These are phyloP conservation scores for Amazona vittata DNA, from an alignment of 2,113 vertebrate species.

Conservation along the genomic window DNA sequence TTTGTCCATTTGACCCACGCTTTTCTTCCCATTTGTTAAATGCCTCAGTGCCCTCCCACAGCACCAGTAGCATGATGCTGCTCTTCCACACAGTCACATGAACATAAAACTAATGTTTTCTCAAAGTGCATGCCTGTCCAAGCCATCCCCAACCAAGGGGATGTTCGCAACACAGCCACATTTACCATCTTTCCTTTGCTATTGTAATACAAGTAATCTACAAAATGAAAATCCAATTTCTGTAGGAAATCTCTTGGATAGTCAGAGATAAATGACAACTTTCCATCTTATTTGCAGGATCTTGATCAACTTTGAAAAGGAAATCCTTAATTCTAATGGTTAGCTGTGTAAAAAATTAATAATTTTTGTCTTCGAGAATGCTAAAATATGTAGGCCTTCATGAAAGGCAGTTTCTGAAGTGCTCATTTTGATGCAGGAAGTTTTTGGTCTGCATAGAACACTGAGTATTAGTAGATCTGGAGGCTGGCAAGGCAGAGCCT, in stretches of 20 bases:
- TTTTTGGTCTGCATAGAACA: not conserved
- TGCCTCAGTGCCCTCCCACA: not conserved
- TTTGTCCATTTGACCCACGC: not conserved
- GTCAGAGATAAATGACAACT: not conserved
- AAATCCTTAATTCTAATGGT: not conserved
- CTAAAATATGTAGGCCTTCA: not conserved
- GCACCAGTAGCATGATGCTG: not conserved
- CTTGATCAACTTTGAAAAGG: not conserved
- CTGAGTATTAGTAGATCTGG: not conserved
- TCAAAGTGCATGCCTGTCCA: not conserved
- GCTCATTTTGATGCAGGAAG: not conserved
- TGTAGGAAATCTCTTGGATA: not conserved
- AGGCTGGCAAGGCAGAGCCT: not conserved
- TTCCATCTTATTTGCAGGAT: not conserved
- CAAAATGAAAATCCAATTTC: not conserved
- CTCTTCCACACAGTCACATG: not conserved
- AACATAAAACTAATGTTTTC: not conserved
- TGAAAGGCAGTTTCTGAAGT: not conserved
- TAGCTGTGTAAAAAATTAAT: not conserved
- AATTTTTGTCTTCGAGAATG: not conserved
- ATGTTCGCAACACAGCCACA: not conserved
- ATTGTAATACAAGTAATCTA: fast-evolving
- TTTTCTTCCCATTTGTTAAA: not conserved
- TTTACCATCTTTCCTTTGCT: not conserved
- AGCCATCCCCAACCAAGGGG: not conserved